These are phyloP conservation scores for Branchipolynoe longqiensis DNA, from an alignment of 2,888 invertebrate species.

Conservation along the genomic window DNA sequence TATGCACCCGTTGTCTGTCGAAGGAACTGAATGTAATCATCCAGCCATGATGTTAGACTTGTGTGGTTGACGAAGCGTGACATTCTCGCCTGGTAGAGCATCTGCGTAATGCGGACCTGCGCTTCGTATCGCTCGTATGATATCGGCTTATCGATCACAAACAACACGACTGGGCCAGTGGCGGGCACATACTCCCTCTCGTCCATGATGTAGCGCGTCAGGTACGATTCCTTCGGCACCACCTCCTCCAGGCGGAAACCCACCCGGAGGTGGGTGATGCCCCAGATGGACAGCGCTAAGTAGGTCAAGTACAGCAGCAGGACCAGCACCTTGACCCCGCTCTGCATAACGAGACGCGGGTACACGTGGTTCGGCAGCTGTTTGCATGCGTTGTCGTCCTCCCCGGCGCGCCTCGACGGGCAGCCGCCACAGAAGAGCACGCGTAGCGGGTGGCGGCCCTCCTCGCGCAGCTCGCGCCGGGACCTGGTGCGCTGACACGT, in stretches of 20 bases:
- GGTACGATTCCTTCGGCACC: slow-evolving; percentile 67
- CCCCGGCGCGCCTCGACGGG: slow-evolving; percentile 59
- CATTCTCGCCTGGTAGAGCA: slow-evolving; percentile 58
- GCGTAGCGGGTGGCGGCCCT: slow-evolving; percentile 9
- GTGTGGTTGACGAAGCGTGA: slow-evolving; percentile 54
- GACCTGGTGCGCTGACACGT: slow-evolving; percentile 66
- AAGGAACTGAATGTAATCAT: slow-evolving; percentile 58
- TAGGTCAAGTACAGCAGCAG: slow-evolving; percentile 64
- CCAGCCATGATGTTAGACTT: slow-evolving; percentile 63
- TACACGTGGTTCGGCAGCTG: slow-evolving; percentile 56
- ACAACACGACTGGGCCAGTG: slow-evolving; percentile 66
- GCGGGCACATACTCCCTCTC: slow-evolving; percentile 64
- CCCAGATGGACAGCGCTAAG: slow-evolving; percentile 66
- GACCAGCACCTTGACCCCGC: slow-evolving; percentile 61
- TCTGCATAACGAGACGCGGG: slow-evolving; percentile 61
- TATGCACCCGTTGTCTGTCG: slow-evolving; percentile 30
- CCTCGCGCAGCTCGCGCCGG: slow-evolving; percentile 65
- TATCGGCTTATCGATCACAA: slow-evolving; percentile 64
- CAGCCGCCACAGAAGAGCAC: slow-evolving; percentile 63
- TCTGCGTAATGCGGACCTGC: slow-evolving; percentile 51
- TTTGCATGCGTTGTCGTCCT: slow-evolving; percentile 64
- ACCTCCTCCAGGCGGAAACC: slow-evolving; percentile 67
- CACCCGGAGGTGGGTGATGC: slow-evolving; percentile 65
- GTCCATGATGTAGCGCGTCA: slow-evolving; percentile 60
- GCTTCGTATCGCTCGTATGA: slow-evolving; percentile 61